Evolutionary conservation across 2,888 invertebrate species (phyloP).

Genomic region (Minunthozetes semirufus): DNA sequence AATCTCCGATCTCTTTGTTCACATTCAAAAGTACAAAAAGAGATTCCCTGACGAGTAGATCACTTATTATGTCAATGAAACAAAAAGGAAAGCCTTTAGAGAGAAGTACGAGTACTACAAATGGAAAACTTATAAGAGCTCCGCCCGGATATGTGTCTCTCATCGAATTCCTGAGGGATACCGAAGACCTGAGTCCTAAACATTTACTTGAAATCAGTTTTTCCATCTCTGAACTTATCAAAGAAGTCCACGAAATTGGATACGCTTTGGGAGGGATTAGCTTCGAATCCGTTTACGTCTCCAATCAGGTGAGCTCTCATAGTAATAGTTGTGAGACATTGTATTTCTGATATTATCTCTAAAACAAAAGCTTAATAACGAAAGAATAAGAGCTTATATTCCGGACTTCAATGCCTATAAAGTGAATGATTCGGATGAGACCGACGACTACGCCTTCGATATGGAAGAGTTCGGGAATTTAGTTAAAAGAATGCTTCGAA

Average conservation of each 20-base stretch:
- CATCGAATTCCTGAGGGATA: constrained; percentile 42
- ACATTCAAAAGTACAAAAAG: constrained; percentile 16
- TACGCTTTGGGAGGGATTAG: constrained; percentile 44
- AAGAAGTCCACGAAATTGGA: constrained; percentile 43
- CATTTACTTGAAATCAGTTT: constrained; percentile 43
- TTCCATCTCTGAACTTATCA: constrained; percentile 42
- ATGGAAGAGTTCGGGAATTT: constrained; percentile 45
- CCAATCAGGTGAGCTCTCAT: constrained; percentile 37
- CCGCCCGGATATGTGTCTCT: constrained; percentile 43
- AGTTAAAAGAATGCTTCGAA: constrained; percentile 44
- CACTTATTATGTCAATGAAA: constrained; percentile 2
- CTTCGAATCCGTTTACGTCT: constrained; percentile 44
- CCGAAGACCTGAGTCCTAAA: constrained; percentile 41
- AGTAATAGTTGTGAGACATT: background rate
- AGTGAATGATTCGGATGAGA: constrained; percentile 40
- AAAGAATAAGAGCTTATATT: constrained; percentile 43
- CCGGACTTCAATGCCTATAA: constrained; percentile 44
- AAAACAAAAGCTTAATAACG: constrained; percentile 28
- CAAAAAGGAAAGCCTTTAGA: background rate
- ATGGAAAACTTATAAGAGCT: constrained; percentile 39
- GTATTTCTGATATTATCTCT: background rate
- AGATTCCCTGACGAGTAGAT: constrained; percentile 32
- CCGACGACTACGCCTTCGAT: constrained; percentile 44
- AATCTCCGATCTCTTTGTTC: constrained; percentile 10
- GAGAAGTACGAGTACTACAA: constrained; percentile 12